These are phyloP conservation scores for Hyposoter didymator DNA, from an alignment of 2,888 invertebrate species.

Conservation along the genomic window DNA sequence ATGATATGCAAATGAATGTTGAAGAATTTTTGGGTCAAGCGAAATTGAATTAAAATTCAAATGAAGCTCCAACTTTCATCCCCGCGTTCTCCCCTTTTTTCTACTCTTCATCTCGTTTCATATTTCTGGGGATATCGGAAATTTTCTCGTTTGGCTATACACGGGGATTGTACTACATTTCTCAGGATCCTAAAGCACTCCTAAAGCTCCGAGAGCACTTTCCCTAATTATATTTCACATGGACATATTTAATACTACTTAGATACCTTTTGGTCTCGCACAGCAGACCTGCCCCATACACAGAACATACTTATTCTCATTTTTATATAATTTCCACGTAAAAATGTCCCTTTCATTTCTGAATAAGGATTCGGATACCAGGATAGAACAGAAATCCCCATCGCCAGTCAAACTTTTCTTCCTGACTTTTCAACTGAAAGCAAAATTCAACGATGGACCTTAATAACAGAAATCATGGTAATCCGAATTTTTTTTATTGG, in stretches of 20 bases:
- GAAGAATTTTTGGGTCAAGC: constrained; percentile 64
- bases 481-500: neutral
- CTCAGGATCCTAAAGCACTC: constrained; percentile 9
- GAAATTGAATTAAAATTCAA: constrained; percentile 65
- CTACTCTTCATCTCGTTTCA: constrained; percentile 12
- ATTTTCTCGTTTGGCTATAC: constrained; percentile 49
- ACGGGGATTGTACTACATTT: constrained; percentile 55
- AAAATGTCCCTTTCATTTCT: neutral
- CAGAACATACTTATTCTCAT: neutral
- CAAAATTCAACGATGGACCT: neutral
- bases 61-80: constrained; percentile 45
- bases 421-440: neutral
- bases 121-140: constrained; percentile 29
- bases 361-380: neutral
- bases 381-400: neutral
- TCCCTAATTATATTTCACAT: constrained; percentile 47
- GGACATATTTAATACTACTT: constrained; percentile 22
- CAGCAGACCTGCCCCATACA: neutral
- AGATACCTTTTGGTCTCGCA: constrained; percentile 5
- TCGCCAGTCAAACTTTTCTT: neutral
- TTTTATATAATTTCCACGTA: neutral
- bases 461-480: neutral
- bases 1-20: constrained; percentile 58
- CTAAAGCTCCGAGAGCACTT: constrained; percentile 37
- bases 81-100: neutral